Evolutionary conservation across 2,888 invertebrate species (phyloP).

Genomic region (Pemphredon lugubris): DNA sequence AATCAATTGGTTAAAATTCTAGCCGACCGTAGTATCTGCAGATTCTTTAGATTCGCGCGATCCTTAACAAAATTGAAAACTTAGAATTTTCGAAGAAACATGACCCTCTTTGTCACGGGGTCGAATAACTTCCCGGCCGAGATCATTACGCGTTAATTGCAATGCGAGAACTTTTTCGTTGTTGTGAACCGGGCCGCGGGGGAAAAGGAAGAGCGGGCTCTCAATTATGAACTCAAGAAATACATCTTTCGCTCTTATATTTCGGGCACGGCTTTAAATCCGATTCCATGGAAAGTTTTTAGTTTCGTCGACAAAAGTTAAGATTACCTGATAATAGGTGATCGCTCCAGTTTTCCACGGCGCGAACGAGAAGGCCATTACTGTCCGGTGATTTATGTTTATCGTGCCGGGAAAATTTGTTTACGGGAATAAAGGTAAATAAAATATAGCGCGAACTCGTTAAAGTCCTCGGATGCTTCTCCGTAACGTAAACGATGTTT

Average conservation of each 20-base stretch:
- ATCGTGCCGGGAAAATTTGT: slow-evolving; percentile 4
- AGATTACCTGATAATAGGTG: slow-evolving; percentile 33
- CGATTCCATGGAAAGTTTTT: slow-evolving; percentile 25
- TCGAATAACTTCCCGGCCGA: neutral
- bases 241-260: slow-evolving; percentile 15
- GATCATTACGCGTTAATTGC: slow-evolving; percentile 27
- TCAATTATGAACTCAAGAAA: slow-evolving; percentile 30
- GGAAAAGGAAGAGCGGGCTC: neutral
- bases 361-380: neutral
- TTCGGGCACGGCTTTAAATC: slow-evolving; percentile 23
- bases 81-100: slow-evolving; percentile 2
- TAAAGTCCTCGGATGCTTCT: slow-evolving; percentile 25
- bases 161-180: slow-evolving; percentile 4
- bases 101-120: neutral
- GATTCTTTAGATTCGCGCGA: too few relatives aligned
- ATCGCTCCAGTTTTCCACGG: slow-evolving; percentile 35
- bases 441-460: slow-evolving; percentile 12
- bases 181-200: neutral
- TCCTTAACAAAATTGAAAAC: slow-evolving; percentile 8
- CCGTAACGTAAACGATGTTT: neutral
- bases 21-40: too few relatives aligned
- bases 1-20: too few relatives aligned
- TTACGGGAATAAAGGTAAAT: slow-evolving; percentile 4
- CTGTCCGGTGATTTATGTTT: slow-evolving; percentile 1
- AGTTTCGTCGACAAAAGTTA: slow-evolving; percentile 35